Percentiles rank a stretch among this genome's conserved stretches.
Evolutionary conservation across 2,113 vertebrate species (phyloP).

Genomic region (Neolamprologus fasciatus): DNA sequence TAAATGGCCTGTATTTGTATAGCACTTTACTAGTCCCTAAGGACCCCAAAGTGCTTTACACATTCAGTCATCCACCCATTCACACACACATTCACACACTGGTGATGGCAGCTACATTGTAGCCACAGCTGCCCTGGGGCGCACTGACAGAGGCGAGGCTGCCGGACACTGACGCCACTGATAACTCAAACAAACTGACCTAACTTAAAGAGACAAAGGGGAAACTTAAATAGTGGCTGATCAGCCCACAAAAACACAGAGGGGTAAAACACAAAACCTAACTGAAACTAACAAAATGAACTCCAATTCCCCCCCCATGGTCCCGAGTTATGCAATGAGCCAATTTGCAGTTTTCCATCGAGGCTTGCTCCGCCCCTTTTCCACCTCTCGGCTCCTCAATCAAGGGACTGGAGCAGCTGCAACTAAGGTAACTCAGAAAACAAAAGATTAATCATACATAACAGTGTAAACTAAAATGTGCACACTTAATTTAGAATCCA

Average conservation of each 20-base stretch:
- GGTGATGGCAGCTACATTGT: background rate
- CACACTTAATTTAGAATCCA: rapidly evolving
- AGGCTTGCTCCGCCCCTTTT: background rate
- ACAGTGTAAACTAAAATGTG: background rate
- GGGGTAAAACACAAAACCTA: background rate
- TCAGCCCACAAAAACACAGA: background rate
- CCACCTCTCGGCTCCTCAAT: background rate
- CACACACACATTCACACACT: background rate
- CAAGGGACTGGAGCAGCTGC: background rate
- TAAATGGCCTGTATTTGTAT: background rate
- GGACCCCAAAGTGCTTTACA: background rate
- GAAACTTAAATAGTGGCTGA: background rate
- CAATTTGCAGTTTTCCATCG: rapidly evolving
- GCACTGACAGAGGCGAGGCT: background rate
- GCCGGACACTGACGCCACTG: rapidly evolving
- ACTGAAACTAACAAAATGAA: background rate
- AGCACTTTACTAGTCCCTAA: background rate
- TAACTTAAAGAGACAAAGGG: background rate
- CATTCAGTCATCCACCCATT: background rate
- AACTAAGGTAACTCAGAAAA: background rate
- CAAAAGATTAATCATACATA: background rate
- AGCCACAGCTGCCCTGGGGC: background rate
- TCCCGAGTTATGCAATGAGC: background rate
- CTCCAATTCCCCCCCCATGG: background rate
- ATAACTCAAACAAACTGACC: background rate